Conservation (phyloP, 2,888 invertebrate genomes). For the Apodemia hepburni region DNA sequence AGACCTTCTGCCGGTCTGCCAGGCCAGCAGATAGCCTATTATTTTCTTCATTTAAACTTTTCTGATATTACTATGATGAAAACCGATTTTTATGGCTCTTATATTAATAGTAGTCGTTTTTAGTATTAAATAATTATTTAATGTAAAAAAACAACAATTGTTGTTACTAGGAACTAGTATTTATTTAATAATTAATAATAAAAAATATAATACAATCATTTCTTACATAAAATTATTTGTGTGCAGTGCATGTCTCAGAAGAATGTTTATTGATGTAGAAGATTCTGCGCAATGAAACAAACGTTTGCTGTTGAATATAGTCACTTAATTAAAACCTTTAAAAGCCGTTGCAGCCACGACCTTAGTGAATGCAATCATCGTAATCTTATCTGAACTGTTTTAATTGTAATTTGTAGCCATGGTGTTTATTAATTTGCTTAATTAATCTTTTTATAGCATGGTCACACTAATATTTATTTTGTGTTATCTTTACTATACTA, state of each 20-base stretch:
- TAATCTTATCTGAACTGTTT: neutral
- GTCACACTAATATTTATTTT: neutral
- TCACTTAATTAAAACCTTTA: constrained; percentile 14
- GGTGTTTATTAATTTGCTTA: constrained; percentile 1
- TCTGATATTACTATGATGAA: too few species aligned
- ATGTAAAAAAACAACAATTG: too few species aligned
- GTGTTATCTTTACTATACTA: too few species aligned
- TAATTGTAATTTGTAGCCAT: constrained; percentile 2
- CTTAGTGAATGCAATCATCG: constrained; percentile 3
- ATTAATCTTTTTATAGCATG: neutral
- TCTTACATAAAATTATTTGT: constrained; percentile 5
- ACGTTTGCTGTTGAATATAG: neutral
- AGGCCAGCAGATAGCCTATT: too few species aligned
- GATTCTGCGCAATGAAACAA: neutral
- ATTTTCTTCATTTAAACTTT: too few species aligned
- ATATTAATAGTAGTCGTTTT: too few species aligned
- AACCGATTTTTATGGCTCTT: too few species aligned
- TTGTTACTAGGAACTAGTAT: too few species aligned
- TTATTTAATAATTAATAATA: too few species aligned
- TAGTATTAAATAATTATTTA: too few species aligned
- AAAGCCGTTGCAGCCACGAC: constrained; percentile 1
- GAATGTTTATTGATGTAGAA: neutral
- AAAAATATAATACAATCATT: neutral
- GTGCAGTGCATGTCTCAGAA: neutral
- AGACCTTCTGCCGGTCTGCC: too few species aligned